phyloP scores from a whole-genome alignment of 1,140 invertebrate species.

The Sogatella furcifera region DNA sequence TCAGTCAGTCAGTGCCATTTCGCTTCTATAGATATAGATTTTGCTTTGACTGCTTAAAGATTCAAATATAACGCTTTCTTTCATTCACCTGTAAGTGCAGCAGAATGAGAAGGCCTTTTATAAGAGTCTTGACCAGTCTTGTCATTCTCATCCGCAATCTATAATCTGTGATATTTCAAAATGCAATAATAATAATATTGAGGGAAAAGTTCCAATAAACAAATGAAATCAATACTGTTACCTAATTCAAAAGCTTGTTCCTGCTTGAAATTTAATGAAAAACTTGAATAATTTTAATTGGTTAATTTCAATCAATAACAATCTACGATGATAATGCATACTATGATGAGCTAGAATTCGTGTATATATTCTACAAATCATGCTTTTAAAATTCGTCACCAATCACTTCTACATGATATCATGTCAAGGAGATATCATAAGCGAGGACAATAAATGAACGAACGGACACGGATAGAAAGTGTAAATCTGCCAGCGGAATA shows the following conservation, averaged over 20 bases:
- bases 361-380: too few relatives aligned
- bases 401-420: background rate
- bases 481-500: background rate
- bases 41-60: too few relatives aligned
- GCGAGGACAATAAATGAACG: background rate
- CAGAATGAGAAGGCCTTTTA: background rate
- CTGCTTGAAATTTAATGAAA: background rate
- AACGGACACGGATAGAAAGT: background rate
- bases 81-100: background rate
- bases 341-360: background rate
- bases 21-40: too few relatives aligned
- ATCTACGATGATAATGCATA: background rate
- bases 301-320: background rate
- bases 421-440: slow-evolving; percentile 1
- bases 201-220: too few relatives aligned
- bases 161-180: too few relatives aligned
- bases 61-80: background rate
- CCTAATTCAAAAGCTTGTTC: background rate
- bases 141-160: too few relatives aligned
- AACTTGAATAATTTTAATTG: background rate
- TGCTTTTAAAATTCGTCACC: background rate
- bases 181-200: too few relatives aligned
- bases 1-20: too few relatives aligned
- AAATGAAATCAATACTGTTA: too few relatives aligned
- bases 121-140: too few relatives aligned